These are phyloP conservation scores for Bradypodion pumilum DNA, from an alignment of 2,797 vertebrate species.

Conservation along the genomic window DNA sequence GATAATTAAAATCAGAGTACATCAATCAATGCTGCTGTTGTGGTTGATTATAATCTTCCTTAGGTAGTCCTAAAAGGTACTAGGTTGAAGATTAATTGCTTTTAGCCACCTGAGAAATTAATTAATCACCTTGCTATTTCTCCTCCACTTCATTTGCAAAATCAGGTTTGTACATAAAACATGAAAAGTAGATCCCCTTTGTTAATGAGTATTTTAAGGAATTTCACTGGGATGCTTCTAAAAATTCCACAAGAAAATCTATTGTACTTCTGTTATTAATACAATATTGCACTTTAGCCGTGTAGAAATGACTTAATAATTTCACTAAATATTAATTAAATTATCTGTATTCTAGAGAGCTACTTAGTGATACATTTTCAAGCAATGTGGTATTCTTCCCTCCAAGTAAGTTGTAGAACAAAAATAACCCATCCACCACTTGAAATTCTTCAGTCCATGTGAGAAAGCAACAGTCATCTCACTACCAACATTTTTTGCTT, in stretches of 20 bases:
- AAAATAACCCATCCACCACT: too few relatives aligned
- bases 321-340: too few relatives aligned
- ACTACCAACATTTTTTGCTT: too few relatives aligned
- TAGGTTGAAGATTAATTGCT: slow-evolving; percentile 69
- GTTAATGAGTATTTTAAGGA: background rate
- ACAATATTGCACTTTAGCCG: too few relatives aligned
- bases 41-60: slow-evolving; percentile 57
- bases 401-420: too few relatives aligned
- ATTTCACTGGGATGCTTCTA: background rate
- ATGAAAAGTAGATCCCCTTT: accelerated
- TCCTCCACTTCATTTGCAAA: slow-evolving; percentile 53
- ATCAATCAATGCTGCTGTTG: slow-evolving; percentile 66
- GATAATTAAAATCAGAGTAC: slow-evolving; percentile 74
- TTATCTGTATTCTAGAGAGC: too few relatives aligned
- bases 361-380: too few relatives aligned
- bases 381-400: too few relatives aligned
- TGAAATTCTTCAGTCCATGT: too few relatives aligned
- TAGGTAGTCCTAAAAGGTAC: slow-evolving; percentile 48
- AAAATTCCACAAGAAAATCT: slow-evolving; percentile 20
- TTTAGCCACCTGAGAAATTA: slow-evolving; percentile 69
- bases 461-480: too few relatives aligned
- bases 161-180: background rate
- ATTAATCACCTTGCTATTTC: slow-evolving; percentile 61
- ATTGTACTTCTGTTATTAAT: accelerated
- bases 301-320: too few relatives aligned